A percentile compares a stretch with the other conserved stretches of the same genome.
Evolutionary conservation across 2,888 invertebrate species (phyloP).

Genomic region (Protonemura montana): DNA sequence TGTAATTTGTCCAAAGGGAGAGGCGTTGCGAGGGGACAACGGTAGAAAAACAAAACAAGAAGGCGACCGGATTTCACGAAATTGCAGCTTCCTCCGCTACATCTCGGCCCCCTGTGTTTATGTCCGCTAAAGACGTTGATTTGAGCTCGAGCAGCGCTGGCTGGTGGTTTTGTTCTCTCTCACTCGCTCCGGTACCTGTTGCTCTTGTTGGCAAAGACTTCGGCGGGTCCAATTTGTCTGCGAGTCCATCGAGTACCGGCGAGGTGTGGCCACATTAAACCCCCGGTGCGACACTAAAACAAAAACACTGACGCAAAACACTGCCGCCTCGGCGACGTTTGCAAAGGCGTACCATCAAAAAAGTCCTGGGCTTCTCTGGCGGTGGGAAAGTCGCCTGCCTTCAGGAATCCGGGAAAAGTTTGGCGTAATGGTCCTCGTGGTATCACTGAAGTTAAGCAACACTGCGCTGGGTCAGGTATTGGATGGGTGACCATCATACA

Average conservation of each 20-base stretch:
- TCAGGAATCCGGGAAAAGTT: no score
- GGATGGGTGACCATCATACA: no score
- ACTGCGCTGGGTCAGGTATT: no score
- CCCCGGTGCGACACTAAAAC: not conserved
- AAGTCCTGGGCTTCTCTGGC: no score
- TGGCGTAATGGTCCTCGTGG: no score
- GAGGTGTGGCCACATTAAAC: not conserved
- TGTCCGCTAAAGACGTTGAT: not conserved
- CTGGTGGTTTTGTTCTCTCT: slow-evolving; percentile 8
- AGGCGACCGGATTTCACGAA: not conserved
- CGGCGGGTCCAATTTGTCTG: not conserved
- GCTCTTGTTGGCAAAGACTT: not conserved
- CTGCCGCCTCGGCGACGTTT: not conserved
- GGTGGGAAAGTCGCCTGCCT: no score
- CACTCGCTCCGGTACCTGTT: not conserved
- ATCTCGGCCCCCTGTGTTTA: not conserved
- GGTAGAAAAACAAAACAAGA: not conserved
- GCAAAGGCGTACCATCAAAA: not conserved
- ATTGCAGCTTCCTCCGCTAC: not conserved
- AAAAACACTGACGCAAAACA: no score
- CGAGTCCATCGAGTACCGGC: not conserved
- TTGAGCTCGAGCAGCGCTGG: not conserved
- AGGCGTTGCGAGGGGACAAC: slow-evolving; percentile 1
- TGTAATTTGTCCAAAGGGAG: slow-evolving; percentile 25
- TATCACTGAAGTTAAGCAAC: no score